Evolutionary conservation across 2,113 vertebrate genomes (phyloP), one percentile per base, ranked within the genome.

Genomic region (Carollia perspicillata): DNA sequence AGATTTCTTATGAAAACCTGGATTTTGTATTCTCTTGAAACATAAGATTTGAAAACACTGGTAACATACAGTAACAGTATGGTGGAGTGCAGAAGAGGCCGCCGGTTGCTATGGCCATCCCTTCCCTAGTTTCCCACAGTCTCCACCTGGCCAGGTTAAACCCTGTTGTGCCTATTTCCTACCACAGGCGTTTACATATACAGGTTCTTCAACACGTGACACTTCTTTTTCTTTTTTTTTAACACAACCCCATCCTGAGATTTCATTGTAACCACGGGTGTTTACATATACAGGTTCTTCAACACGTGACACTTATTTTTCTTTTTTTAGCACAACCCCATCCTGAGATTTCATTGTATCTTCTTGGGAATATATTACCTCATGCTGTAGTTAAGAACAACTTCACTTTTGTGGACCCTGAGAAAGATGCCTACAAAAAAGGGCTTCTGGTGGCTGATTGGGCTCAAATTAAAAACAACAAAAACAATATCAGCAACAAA

Each of bases 1-100:
- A 84, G 30, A 4, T 53, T 94, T 65, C 20, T 37, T 81, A 6
- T 53, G 44, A 84, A 94, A 66, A 23, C 13, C 5, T 33, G 28
- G 23, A 40, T 35, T 65, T 83, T 93, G 22, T 77, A 28, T 95
- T 78, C 5, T 80, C 26, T 87, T 90, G 28, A 84, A 83, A 88
- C 69, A 37, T 49, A 58, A 71, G 71, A 49, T 63, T 16, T 49
- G 53, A 14, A 86, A 69, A 86, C 33, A 51, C 5, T 33, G 10
- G 42, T 63, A 30, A 26, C 1, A 0, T 18, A 18, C 2, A 8
- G 20, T 51, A 33, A 30, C 6, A 33, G 13, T 14, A 6, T 28
- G 28, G 30, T 5, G 6, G 60, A 44, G 2, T 53, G 28, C 2
- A 47, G 11, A 63, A 68, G 28, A 8, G 51, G 3, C 5, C 37